Evolutionary conservation across 1,140 invertebrate genomes (phyloP).

Genomic region (Ceratosolen fusciceps): DNA sequence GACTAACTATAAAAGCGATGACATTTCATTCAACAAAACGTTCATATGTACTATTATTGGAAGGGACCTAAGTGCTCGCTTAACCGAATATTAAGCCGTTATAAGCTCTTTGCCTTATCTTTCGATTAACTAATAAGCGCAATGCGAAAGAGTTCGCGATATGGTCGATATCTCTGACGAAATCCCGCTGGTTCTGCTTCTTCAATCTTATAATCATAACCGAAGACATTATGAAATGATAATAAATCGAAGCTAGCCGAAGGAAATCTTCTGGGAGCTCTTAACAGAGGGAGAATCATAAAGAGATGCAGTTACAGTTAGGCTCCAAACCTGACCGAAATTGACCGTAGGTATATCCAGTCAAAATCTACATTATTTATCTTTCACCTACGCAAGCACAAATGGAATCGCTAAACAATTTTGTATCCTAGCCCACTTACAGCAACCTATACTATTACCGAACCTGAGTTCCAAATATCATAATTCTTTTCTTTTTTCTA

Average conservation of each 20-base stretch:
- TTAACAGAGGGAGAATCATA: constrained; percentile 32
- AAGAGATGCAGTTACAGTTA: constrained; percentile 38
- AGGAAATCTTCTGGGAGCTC: not conserved
- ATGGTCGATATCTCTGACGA: constrained; percentile 46
- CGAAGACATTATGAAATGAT: constrained; percentile 23
- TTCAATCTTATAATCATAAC: constrained; percentile 30
- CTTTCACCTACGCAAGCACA: constrained; percentile 19
- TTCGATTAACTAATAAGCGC: constrained; percentile 42
- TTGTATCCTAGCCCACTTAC: constrained; percentile 41
- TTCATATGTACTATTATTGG: constrained; percentile 38
- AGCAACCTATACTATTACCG: constrained; percentile 38
- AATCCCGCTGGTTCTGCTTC: constrained; percentile 23
- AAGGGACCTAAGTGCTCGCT: constrained; percentile 47
- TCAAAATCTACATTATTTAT: constrained; percentile 14
- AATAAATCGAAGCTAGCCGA: not conserved
- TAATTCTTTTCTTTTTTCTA: constrained; percentile 43
- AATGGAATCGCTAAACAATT: constrained; percentile 43
- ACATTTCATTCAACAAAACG: constrained; percentile 49
- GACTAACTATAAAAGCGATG: constrained; percentile 52
- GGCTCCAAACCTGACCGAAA: constrained; percentile 47
- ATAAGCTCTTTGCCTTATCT: constrained; percentile 45
- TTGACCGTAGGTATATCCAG: constrained; percentile 36
- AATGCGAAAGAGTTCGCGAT: constrained; percentile 49
- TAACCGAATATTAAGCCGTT: constrained; percentile 46
- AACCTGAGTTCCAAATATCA: constrained; percentile 45